Evolutionary conservation across 1,140 invertebrate species (phyloP).

Genomic region (Nilaparvata lugens): DNA sequence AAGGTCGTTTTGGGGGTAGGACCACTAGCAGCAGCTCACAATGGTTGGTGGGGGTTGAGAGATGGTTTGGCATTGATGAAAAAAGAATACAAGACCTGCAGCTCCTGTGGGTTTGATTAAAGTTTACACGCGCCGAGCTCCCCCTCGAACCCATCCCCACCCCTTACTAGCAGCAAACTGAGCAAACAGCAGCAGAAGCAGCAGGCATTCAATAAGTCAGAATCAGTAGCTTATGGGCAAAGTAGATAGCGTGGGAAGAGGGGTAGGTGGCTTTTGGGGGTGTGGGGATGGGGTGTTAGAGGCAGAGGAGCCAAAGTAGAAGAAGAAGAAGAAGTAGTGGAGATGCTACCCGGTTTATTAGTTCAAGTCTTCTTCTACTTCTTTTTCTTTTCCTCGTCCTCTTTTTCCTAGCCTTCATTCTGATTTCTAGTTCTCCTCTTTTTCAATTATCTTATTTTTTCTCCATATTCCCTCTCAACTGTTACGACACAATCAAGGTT

Average conservation of each 20-base stretch:
- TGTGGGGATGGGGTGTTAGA: too few relatives aligned
- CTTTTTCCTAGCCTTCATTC: neutral
- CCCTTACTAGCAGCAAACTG: conserved; percentile 4
- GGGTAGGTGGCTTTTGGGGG: too few relatives aligned
- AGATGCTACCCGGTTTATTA: conserved; percentile 18
- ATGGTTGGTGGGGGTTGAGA: neutral
- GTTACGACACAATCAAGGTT: too few relatives aligned
- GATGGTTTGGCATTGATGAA: conserved; percentile 8
- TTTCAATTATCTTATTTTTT: too few relatives aligned
- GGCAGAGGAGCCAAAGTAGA: too few relatives aligned
- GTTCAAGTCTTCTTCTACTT: neutral
- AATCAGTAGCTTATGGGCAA: too few relatives aligned
- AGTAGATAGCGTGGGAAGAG: too few relatives aligned
- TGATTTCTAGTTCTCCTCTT: too few relatives aligned
- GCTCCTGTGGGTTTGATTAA: conserved; percentile 21
- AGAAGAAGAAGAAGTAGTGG: too few relatives aligned
- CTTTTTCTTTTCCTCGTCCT: neutral
- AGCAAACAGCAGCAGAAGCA: conserved; percentile 15
- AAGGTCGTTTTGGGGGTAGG: conserved; percentile 15
- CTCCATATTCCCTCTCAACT: too few relatives aligned
- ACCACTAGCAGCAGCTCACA: neutral
- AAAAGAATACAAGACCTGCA: conserved; percentile 13
- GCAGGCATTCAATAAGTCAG: conserved; percentile 25
- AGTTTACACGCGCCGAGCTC: conserved; percentile 22
- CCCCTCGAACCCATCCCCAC: conserved; percentile 9